phyloP scores from a whole-genome alignment of 2,797 vertebrate genomes.

The Sarcophilus harrisii region DNA sequence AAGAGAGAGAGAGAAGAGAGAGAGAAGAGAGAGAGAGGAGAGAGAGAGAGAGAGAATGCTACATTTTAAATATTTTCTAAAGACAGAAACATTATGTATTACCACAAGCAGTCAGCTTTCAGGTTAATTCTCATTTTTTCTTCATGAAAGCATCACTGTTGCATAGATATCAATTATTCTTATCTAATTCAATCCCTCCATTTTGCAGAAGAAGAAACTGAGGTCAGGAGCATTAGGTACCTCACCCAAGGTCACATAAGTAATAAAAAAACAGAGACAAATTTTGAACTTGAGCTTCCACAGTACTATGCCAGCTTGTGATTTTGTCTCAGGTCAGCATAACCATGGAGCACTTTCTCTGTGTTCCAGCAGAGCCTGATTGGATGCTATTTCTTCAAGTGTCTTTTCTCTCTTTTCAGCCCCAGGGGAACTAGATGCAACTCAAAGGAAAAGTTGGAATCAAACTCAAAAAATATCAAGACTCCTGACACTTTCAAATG shows the following conservation, averaged over 20 bases:
- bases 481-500: conserved; percentile 3
- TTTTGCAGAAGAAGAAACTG: neutral
- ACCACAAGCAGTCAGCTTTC: neutral
- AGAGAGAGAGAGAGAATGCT: neutral
- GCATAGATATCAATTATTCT: neutral
- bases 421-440: neutral
- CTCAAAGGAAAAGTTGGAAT: neutral
- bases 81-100: neutral
- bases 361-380: neutral
- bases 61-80: neutral
- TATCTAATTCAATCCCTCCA: neutral
- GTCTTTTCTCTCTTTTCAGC: neutral
- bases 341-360: neutral
- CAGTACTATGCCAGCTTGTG: neutral
- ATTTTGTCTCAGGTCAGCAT: neutral
- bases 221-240: neutral
- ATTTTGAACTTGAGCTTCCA: neutral
- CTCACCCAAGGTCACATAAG: neutral
- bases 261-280: neutral
- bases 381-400: neutral
- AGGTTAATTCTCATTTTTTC: neutral
- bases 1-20: neutral
- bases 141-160: neutral
- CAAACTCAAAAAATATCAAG: conserved; percentile 1
- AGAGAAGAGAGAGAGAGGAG: neutral